Percentiles rank a stretch among this genome's conserved stretches.
These are phyloP conservation scores for Colius striatus DNA, from an alignment of 2,113 vertebrate genomes.

Conservation along the genomic window DNA sequence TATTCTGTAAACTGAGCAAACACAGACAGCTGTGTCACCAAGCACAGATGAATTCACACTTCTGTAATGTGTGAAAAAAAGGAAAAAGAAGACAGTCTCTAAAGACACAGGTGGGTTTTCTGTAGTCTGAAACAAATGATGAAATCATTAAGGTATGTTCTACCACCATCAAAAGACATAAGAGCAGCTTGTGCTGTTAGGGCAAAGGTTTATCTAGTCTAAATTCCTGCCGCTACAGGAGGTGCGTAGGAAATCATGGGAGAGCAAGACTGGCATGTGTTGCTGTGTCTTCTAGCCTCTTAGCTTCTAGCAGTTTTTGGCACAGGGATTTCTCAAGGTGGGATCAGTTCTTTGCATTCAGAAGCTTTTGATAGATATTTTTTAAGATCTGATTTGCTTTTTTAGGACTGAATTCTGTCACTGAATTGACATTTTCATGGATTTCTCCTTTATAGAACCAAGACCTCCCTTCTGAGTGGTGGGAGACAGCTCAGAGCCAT, in stretches of 20 bases:
- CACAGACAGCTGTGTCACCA: neutral
- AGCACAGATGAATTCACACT: neutral
- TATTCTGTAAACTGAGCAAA: neutral
- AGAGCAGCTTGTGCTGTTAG: neutral
- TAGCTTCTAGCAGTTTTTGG: neutral
- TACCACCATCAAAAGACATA: neutral
- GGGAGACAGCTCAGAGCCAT: neutral
- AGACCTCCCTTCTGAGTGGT: neutral
- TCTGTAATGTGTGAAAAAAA: neutral
- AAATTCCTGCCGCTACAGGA: accelerated
- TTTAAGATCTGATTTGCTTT: neutral
- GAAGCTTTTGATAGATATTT: neutral
- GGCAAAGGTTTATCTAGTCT: neutral
- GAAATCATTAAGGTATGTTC: neutral
- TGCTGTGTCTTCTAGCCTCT: neutral
- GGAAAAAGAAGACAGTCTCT: neutral
- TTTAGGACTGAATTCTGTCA: neutral
- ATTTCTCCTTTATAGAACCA: neutral
- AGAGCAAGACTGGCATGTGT: neutral
- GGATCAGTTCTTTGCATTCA: neutral
- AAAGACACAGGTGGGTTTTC: neutral
- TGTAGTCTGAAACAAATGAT: neutral
- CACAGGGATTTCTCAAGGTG: neutral
- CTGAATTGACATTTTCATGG: neutral
- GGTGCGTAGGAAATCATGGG: neutral